A percentile compares a stretch with the other conserved stretches of the same genome.
phyloP scores from a whole-genome alignment of 2,888 invertebrate species.

The Blera fallax region DNA sequence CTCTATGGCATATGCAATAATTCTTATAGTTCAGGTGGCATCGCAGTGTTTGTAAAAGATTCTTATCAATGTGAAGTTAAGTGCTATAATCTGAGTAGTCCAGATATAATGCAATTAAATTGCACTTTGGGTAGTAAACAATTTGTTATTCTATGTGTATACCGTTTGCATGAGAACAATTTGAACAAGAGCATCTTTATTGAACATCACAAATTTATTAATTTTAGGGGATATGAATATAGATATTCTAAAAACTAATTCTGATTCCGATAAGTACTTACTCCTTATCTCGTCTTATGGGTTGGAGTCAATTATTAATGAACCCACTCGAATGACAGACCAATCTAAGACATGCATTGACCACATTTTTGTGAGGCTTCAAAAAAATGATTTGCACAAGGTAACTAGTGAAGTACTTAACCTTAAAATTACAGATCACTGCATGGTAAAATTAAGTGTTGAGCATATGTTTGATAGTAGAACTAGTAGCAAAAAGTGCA shows the following conservation, averaged over 20 bases:
- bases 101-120: not conserved
- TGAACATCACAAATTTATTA: not conserved
- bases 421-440: not conserved
- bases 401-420: conserved; percentile 2
- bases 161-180: not conserved
- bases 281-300: conserved; percentile 11
- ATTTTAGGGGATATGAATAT: conserved; percentile 21
- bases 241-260: not conserved
- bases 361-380: conserved; percentile 1
- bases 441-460: too few relatives aligned
- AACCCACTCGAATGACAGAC: not conserved
- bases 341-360: not conserved
- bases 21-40: conserved; percentile 13
- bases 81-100: not conserved
- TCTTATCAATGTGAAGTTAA: not conserved
- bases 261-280: not conserved
- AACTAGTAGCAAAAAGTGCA: not conserved
- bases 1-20: conserved; percentile 5
- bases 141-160: not conserved
- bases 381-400: not conserved
- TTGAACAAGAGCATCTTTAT: conserved; percentile 3
- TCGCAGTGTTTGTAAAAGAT: conserved; percentile 10
- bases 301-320: not conserved
- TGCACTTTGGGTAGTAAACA: not conserved
- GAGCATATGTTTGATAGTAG: too few relatives aligned